Conservation (phyloP, 2,888 invertebrate genomes). For the Rhamphomyia laevipes region DNA sequence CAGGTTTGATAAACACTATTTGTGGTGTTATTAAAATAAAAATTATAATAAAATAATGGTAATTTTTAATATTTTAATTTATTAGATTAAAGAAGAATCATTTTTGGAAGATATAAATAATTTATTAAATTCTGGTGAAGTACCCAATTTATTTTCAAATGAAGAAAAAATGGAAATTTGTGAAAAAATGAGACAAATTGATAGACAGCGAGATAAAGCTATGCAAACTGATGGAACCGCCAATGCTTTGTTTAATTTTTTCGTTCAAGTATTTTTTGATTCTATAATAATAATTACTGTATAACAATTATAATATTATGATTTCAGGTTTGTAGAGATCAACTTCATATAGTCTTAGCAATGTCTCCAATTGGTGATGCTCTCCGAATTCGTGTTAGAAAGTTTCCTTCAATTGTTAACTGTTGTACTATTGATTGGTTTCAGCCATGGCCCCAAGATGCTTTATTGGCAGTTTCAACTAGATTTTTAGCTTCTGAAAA, state of each 20-base stretch:
- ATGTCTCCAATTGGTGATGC: constrained; percentile 88
- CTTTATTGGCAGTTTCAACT: constrained; percentile 76
- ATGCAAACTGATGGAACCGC: constrained; percentile 87
- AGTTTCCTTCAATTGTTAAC: constrained; percentile 86
- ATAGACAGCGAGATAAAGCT: constrained; percentile 75
- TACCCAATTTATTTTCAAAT: constrained; percentile 73
- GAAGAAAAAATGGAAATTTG: constrained; percentile 85
- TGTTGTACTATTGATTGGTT: constrained; percentile 97
- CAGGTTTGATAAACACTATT: constrained; percentile 45
- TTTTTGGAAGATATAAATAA: constrained; percentile 90
- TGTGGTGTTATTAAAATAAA: background rate
- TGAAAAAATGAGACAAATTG: constrained; percentile 86
- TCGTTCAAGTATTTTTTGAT: constrained; percentile 41
- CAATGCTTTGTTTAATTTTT: constrained; percentile 82
- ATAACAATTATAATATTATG: background rate
- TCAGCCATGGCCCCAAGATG: constrained; percentile 92
- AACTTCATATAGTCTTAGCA: constrained; percentile 76
- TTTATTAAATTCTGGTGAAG: constrained; percentile 84
- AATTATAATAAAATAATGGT: background rate
- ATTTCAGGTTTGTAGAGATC: constrained; percentile 66
- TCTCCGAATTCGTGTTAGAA: constrained; percentile 68
- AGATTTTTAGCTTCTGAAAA: constrained; percentile 71
- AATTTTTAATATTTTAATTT: constrained; percentile 10
- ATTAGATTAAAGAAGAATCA: constrained; percentile 78
- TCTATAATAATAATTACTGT: background rate